Evolutionary conservation across 1,140 invertebrate species (phyloP).

Genomic region (Rhopalosiphum padi): DNA sequence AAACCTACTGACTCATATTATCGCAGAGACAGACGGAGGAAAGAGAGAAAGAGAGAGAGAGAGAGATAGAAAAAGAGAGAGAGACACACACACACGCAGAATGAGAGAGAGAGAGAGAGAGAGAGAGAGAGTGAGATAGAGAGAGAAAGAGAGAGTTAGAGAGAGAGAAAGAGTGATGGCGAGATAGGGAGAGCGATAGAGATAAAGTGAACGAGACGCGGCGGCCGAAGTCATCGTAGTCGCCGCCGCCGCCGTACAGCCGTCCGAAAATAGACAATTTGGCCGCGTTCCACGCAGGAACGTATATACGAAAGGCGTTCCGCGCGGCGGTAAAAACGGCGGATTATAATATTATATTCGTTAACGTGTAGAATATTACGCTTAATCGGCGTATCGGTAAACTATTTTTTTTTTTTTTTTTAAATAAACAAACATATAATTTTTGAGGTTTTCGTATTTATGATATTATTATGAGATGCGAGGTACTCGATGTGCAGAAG

Average conservation of each 20-base stretch:
- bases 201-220: background rate
- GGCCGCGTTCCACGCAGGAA: slow-evolving; percentile 47
- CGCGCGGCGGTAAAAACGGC: background rate
- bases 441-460: background rate
- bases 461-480: background rate
- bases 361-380: background rate
- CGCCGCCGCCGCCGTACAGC: background rate
- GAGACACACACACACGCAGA: too few relatives aligned
- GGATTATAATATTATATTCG: background rate
- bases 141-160: background rate
- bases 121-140: background rate
- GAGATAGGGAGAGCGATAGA: background rate
- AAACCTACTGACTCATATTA: slow-evolving; percentile 56
- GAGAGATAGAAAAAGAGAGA: background rate
- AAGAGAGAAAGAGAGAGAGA: slow-evolving; percentile 38
- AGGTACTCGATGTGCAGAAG: background rate
- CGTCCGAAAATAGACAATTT: slow-evolving; percentile 53
- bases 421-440: background rate
- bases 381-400: background rate
- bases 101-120: background rate
- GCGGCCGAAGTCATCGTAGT: background rate
- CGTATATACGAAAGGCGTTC: slow-evolving; percentile 19
- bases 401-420: too few relatives aligned
- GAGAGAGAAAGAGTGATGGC: background rate
- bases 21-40: background rate